These are phyloP conservation scores for Drosophila paulistorum DNA, from an alignment of 1,140 invertebrate species.

Conservation along the genomic window DNA sequence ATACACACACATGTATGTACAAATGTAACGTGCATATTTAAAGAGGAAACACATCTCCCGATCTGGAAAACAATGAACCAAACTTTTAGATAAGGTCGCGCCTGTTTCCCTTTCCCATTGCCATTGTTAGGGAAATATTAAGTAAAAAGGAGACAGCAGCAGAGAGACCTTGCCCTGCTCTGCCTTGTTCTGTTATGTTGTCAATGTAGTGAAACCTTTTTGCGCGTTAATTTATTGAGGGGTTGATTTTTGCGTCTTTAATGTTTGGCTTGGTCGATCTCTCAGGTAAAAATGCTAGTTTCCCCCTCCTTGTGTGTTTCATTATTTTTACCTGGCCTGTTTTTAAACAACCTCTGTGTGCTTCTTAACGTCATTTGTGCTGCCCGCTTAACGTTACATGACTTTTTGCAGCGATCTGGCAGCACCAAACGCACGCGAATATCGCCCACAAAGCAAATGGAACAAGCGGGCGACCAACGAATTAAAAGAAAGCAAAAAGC, in stretches of 20 bases:
- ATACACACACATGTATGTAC: not conserved
- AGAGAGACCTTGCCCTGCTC: conserved; percentile 18
- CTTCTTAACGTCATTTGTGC: conserved; percentile 13
- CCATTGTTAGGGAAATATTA: conserved; percentile 41
- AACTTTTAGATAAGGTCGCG: conserved; percentile 64
- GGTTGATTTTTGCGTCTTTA: conserved; percentile 63
- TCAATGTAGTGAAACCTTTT: conserved; percentile 39
- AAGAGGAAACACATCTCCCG: conserved; percentile 41
- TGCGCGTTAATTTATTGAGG: conserved; percentile 71
- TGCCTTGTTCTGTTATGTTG: conserved; percentile 23
- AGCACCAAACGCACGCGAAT: conserved; percentile 54
- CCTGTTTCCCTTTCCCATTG: conserved; percentile 42
- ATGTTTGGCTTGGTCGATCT: conserved; percentile 11
- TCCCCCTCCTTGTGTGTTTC: not conserved
- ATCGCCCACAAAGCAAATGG: conserved; percentile 57
- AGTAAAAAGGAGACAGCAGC: conserved; percentile 21
- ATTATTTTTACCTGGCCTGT: conserved; percentile 52
- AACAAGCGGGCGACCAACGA: conserved; percentile 16
- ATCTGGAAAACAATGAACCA: conserved; percentile 24
- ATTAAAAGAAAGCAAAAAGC: conserved; percentile 34
- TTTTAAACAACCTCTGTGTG: conserved; percentile 21
- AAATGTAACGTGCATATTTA: conserved; percentile 2
- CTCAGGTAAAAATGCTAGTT: conserved; percentile 53
- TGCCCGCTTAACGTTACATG: conserved; percentile 7
- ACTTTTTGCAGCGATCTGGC: conserved; percentile 43